Base-by-base conservation (phyloP, 2,113 vertebrate genomes). In the Ammodytes dubius region DNA sequence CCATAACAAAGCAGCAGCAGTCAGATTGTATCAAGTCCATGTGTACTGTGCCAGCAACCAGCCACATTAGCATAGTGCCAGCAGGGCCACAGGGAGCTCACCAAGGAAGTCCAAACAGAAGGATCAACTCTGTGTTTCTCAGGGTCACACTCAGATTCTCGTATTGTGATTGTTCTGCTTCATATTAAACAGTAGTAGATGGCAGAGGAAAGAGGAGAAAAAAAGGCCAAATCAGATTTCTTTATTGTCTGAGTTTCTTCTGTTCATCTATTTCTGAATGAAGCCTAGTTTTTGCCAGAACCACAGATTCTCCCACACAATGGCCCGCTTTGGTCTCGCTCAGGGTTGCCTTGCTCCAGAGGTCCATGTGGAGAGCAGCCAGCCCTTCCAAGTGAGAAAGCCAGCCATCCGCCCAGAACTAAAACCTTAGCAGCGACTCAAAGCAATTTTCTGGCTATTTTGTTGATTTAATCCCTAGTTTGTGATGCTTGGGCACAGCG, bases 371-470 rank as follows among this genome's bases (percentile, higher is more conserved):
- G 94, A 91, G 87, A 89, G 85, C 84, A 91, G 93, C 93, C 93
- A 94, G 83, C 75, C 27, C 83, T 80, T 87, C 81, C 85, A 87
- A 92, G 90, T 84, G 82, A 92, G 84, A 92, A 94, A 94, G 93
- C 91, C 86, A 93, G 87, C 87, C 92, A 88, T 83, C 88, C 82
- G 83, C 70, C 91, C 91, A 94, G 90, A 95, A 94, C 92, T 94
- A 95, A 95, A 94, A 90, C 94, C 91, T 84, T 84, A 88, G 87
- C 90, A 89, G 86, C 81, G 67, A 88, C 92, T 94, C 92, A 93
- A 92, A 90, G 93, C 93, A 94, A 96, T 95, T 95, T 95, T 94
- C 92, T 92, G 90, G 79, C 88, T 90, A 88, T 95, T 95, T 94
- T 89, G 79, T 90, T 88, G 88, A 93, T 94, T 91, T 91, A 94